Percentiles rank a stretch among this genome's conserved stretches.
Conservation (phyloP, 2,888 invertebrate genomes). For the Neria commutata region DNA sequence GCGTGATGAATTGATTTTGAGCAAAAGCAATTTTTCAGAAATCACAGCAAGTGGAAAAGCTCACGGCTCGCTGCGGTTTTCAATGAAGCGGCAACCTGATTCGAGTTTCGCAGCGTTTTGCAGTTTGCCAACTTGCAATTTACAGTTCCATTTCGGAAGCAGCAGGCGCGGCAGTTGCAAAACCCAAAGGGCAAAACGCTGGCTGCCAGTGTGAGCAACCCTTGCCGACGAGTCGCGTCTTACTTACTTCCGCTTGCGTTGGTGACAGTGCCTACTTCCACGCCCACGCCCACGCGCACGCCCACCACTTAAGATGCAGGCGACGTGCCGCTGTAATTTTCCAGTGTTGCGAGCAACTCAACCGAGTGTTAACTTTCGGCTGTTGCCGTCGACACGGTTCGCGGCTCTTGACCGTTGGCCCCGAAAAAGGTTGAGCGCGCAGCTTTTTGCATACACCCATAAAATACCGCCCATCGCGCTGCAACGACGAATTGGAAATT, state of each 20-base stretch:
- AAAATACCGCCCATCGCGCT: too few relatives aligned
- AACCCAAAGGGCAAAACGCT: too few relatives aligned
- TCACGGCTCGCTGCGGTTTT: background rate
- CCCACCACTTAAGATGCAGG: conserved; percentile 30
- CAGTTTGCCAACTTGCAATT: too few relatives aligned
- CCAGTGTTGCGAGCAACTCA: conserved; percentile 26
- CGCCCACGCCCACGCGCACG: background rate
- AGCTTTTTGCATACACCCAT: background rate
- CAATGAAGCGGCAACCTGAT: conserved; percentile 16
- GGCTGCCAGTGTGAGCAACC: too few relatives aligned
- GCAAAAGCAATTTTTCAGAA: conserved; percentile 11
- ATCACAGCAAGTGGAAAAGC: conserved; percentile 27
- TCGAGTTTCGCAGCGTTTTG: too few relatives aligned
- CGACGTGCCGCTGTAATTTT: conserved; percentile 31
- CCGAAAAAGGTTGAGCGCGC: background rate
- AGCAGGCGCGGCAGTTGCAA: too few relatives aligned
- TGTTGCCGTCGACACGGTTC: conserved; percentile 30
- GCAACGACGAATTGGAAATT: conserved; percentile 4
- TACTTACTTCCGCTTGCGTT: too few relatives aligned
- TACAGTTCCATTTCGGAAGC: too few relatives aligned
- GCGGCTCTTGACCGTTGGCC: conserved; percentile 32
- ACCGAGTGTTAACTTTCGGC: too few relatives aligned
- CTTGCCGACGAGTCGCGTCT: too few relatives aligned
- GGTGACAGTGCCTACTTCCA: too few relatives aligned
- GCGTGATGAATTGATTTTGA: conserved; percentile 3